Evolutionary conservation across 2,888 invertebrate species (phyloP).

Genomic region (Dione vanillae): DNA sequence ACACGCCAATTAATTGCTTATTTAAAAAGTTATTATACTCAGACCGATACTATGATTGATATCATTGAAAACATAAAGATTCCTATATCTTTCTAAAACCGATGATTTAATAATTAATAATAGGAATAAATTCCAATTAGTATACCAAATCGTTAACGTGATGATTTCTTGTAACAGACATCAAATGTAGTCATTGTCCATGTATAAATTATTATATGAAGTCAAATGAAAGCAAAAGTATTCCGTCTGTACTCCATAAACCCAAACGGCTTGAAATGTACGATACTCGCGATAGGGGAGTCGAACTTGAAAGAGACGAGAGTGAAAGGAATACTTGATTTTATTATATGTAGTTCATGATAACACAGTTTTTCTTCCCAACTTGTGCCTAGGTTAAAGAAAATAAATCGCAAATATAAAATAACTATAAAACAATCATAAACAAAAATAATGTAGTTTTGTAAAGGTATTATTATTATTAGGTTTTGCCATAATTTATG

Average conservation of each 20-base stretch:
- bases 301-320: constrained; percentile 68
- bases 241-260: constrained; percentile 66
- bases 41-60: too few species aligned
- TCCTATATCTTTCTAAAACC: too few species aligned
- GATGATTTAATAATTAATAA: too few species aligned
- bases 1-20: too few species aligned
- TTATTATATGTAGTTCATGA: constrained; percentile 44
- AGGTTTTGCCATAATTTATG: not conserved
- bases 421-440: not conserved
- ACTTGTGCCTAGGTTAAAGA: constrained; percentile 1
- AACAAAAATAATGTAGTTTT: not conserved
- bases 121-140: too few species aligned
- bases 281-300: constrained; percentile 62
- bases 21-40: too few species aligned
- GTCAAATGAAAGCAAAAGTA: constrained; percentile 71
- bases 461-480: not conserved
- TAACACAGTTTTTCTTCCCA: constrained; percentile 5
- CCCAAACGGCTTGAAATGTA: constrained; percentile 65
- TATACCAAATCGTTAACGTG: not conserved
- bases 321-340: constrained; percentile 70
- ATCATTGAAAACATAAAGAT: too few species aligned
- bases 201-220: constrained; percentile 22
- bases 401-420: not conserved
- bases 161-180: not conserved
- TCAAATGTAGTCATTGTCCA: not conserved